These are phyloP conservation scores for Apoderus coryli DNA, from an alignment of 2,888 invertebrate species.

Conservation along the genomic window DNA sequence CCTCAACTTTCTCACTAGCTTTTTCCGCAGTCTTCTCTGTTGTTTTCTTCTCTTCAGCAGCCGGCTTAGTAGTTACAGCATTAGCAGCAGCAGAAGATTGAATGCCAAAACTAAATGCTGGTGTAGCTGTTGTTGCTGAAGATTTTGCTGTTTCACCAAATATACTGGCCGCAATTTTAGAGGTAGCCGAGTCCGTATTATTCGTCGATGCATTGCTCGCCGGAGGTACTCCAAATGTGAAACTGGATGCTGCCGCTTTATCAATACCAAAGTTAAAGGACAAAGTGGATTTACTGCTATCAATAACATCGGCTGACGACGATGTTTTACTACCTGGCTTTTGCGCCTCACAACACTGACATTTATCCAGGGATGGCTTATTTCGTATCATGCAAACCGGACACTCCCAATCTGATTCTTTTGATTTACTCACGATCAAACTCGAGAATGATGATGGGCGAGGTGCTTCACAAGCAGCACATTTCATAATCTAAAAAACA, in stretches of 20 bases:
- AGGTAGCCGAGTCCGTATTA: background rate
- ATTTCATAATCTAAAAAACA: no score
- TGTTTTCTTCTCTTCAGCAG: slow-evolving; percentile 1
- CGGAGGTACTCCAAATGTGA: slow-evolving; percentile 30
- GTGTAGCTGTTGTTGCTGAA: slow-evolving; percentile 6
- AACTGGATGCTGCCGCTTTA: slow-evolving; percentile 28
- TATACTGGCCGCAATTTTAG: background rate
- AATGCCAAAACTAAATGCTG: slow-evolving; percentile 5
- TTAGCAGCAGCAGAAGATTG: slow-evolving; percentile 5
- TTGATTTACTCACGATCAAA: no score
- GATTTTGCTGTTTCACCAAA: slow-evolving; percentile 3
- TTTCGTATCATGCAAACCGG: slow-evolving; percentile 42
- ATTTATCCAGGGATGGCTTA: slow-evolving; percentile 31
- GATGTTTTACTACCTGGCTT: slow-evolving; percentile 22
- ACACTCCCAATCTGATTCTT: slow-evolving; percentile 66
- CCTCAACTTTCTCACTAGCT: slow-evolving; percentile 6
- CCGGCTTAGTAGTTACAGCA: slow-evolving; percentile 1
- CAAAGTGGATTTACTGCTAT: background rate
- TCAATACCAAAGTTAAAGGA: slow-evolving; percentile 39
- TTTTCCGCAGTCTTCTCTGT: slow-evolving; percentile 1
- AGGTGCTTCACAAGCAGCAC: slow-evolving; percentile 2
- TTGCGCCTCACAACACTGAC: slow-evolving; percentile 39
- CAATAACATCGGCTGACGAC: background rate
- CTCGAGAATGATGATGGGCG: slow-evolving; percentile 8
- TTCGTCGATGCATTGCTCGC: slow-evolving; percentile 4